Conservation (phyloP, 2,888 invertebrate species). For the Beris morrisii region DNA sequence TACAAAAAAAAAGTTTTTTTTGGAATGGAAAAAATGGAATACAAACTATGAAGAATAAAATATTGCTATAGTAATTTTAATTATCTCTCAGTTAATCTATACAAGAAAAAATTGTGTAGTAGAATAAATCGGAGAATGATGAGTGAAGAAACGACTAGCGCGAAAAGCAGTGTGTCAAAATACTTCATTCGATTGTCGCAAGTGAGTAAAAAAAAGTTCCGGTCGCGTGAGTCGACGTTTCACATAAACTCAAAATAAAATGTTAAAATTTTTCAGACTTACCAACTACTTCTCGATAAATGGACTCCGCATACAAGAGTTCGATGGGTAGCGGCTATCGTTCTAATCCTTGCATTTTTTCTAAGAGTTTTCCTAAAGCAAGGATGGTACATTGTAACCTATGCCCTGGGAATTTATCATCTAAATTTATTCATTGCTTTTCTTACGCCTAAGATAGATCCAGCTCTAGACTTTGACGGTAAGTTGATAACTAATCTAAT, state of each 20-base stretch:
- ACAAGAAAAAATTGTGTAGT: not conserved
- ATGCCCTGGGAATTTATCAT: slow-evolving; percentile 98
- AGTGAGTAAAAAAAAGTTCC: slow-evolving; percentile 43
- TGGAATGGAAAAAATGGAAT: slow-evolving; percentile 24
- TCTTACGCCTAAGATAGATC: slow-evolving; percentile 99
- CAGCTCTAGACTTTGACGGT: slow-evolving; percentile 92
- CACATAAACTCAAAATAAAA: not conserved
- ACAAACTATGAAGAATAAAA: slow-evolving; percentile 22
- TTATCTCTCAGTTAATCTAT: slow-evolving; percentile 14
- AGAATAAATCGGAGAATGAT: slow-evolving; percentile 47
- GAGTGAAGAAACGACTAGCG: slow-evolving; percentile 53
- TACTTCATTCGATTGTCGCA: slow-evolving; percentile 55
- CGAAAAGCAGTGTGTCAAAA: slow-evolving; percentile 51
- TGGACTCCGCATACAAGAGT: slow-evolving; percentile 81
- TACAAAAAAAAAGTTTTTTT: slow-evolving; percentile 6
- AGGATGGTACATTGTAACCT: slow-evolving; percentile 99
- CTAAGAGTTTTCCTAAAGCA: slow-evolving; percentile 82
- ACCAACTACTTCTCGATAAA: slow-evolving; percentile 82
- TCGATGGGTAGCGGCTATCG: slow-evolving; percentile 77
- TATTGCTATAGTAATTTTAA: slow-evolving; percentile 22
- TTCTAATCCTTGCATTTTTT: slow-evolving; percentile 73
- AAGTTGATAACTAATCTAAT: no score
- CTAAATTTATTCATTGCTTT: slow-evolving; percentile 99
- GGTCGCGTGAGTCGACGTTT: no score
- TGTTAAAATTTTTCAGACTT: slow-evolving; percentile 51